phyloP scores from a whole-genome alignment of 1,140 invertebrate species.

The Anagrus nilaparvatae region DNA sequence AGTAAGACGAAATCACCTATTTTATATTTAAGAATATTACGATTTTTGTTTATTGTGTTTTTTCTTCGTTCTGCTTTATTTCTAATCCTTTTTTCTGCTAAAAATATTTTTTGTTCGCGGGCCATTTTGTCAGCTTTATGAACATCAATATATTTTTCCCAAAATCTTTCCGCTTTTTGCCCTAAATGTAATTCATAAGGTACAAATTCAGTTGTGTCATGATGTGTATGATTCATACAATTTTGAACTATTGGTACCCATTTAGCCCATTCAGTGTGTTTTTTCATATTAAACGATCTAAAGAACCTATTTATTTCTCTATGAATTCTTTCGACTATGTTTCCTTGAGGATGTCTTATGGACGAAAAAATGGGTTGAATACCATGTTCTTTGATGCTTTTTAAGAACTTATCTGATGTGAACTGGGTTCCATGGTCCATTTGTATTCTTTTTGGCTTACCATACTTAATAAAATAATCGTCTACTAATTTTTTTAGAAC shows the following conservation, averaged over 20 bases:
- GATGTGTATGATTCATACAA: neutral
- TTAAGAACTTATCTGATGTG: neutral
- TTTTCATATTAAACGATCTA: neutral
- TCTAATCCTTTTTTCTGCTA: too few species aligned
- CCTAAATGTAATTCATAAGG: neutral
- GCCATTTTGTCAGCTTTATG: too few species aligned
- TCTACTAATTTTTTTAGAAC: neutral
- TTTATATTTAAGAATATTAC: too few species aligned
- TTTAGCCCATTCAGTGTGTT: neutral
- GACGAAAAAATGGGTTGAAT: neutral
- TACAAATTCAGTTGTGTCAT: neutral
- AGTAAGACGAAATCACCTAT: too few species aligned
- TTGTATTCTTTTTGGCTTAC: neutral
- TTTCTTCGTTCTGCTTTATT: too few species aligned
- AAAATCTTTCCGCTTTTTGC: too few species aligned
- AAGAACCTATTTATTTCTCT: neutral
- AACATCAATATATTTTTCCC: too few species aligned
- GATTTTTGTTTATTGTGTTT: too few species aligned
- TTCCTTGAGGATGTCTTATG: slow-evolving; percentile 5
- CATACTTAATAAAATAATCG: neutral
- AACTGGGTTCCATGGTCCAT: slow-evolving; percentile 3
- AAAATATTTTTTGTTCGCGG: too few species aligned
- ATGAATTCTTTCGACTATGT: neutral
- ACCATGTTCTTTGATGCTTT: neutral
- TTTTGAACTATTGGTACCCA: neutral